Conservation (phyloP, 2,113 vertebrate species). For the Labrus mixtus region DNA sequence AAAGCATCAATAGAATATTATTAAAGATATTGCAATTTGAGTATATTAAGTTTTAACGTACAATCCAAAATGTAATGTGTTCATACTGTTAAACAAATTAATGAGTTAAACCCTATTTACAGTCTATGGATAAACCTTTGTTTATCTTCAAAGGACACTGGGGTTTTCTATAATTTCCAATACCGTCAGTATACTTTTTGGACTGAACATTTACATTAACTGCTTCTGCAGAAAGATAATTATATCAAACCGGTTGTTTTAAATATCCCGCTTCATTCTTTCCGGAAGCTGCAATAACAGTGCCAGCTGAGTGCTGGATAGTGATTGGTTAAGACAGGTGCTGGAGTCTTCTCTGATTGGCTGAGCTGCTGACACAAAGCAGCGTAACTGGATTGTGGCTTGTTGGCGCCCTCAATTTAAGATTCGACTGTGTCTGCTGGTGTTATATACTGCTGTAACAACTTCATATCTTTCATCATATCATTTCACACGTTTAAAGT, state of each 20-base stretch:
- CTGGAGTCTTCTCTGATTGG: constrained; percentile 65
- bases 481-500: background rate
- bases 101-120: too few relatives aligned
- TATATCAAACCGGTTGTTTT: constrained; percentile 10
- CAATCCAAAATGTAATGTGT: too few relatives aligned
- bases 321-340: constrained; percentile 53
- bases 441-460: background rate
- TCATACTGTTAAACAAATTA: too few relatives aligned
- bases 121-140: too few relatives aligned
- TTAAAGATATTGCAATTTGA: too few relatives aligned
- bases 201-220: background rate
- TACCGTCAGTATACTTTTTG: too few relatives aligned
- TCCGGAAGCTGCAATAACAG: background rate
- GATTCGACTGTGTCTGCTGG: constrained; percentile 13
- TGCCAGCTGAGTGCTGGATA: background rate
- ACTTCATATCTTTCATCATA: background rate
- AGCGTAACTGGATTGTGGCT: constrained; percentile 15
- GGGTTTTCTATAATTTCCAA: too few relatives aligned
- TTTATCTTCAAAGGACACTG: too few relatives aligned
- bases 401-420: constrained; percentile 73
- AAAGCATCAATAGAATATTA: too few relatives aligned
- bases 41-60: too few relatives aligned
- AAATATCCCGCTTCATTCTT: constrained; percentile 62
- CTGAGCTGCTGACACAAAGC: background rate
- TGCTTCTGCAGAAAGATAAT: background rate